Percentiles rank a stretch among this genome's conserved stretches.
phyloP scores from a whole-genome alignment of 2,888 invertebrate species.

The Parnassius mnemosyne region DNA sequence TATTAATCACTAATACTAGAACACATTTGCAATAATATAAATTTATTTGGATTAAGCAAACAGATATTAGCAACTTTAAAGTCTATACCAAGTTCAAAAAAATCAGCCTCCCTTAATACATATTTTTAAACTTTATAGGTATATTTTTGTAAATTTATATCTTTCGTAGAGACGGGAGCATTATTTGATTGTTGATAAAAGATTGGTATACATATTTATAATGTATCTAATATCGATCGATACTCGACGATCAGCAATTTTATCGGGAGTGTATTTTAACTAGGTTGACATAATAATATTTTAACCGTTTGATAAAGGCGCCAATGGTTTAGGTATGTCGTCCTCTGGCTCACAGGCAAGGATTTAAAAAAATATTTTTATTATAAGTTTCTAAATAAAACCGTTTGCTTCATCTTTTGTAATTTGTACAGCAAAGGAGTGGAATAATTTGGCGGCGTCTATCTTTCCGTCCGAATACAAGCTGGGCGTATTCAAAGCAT shows the following conservation, averaged over 20 bases:
- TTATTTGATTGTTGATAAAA: constrained; percentile 46
- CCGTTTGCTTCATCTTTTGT: no score
- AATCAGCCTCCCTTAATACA: no score
- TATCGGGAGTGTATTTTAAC: constrained; percentile 39
- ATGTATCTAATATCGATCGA: constrained; percentile 30
- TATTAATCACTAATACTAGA: no score
- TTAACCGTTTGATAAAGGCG: constrained; percentile 48
- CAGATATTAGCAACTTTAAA: no score
- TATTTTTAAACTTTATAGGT: no score
- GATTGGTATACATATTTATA: constrained; percentile 37
- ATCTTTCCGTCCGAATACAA: no score
- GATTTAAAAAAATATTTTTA: not conserved
- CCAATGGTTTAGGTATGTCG: constrained; percentile 32
- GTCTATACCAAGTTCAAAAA: no score
- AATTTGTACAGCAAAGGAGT: no score
- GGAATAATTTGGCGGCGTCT: no score
- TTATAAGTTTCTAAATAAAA: not conserved
- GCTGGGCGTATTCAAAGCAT: no score
- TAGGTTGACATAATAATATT: constrained; percentile 44
- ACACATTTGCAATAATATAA: no score
- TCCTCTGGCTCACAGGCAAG: constrained; percentile 28
- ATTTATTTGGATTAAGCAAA: no score
- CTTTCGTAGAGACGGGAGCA: constrained; percentile 40
- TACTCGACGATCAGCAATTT: constrained; percentile 31
- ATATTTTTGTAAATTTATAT: constrained; percentile 15